phyloP scores from a whole-genome alignment of 2,113 vertebrate species.

The Irena cyanogastra region DNA sequence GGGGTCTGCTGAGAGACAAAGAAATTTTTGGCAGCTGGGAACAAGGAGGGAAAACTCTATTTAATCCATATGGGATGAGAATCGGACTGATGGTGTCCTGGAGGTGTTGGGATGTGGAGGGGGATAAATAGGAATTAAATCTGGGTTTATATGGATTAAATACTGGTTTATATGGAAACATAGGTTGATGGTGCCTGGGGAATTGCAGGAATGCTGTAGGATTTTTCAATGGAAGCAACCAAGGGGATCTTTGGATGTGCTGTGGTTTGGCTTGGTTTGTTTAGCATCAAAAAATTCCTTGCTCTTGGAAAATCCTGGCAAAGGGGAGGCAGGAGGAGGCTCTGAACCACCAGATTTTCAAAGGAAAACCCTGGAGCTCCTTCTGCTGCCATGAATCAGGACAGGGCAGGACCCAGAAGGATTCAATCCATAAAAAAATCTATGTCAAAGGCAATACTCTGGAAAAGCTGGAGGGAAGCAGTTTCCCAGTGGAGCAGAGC shows the following conservation, averaged over 20 bases:
- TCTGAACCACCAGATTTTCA: not conserved
- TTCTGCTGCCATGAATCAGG: not conserved
- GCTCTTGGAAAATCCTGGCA: not conserved
- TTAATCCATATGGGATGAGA: not conserved
- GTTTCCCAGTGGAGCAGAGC: not conserved
- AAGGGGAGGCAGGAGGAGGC: not conserved
- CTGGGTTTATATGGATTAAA: not conserved
- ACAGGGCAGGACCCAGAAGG: not conserved
- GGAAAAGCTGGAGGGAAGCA: not conserved
- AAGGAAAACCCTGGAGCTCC: not conserved
- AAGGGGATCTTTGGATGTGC: rapidly evolving
- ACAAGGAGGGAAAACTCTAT: not conserved
- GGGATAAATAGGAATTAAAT: not conserved
- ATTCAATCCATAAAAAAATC: not conserved
- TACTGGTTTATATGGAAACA: not conserved
- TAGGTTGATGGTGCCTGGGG: not conserved
- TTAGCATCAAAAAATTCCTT: not conserved
- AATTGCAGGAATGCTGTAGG: not conserved
- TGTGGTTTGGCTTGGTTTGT: not conserved
- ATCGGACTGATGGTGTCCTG: too few species aligned
- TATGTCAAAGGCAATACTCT: not conserved
- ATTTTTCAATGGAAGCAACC: not conserved
- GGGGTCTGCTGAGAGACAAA: not conserved
- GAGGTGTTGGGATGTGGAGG: not conserved
- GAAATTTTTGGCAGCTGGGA: not conserved